A percentile compares a stretch with the other conserved stretches of the same genome.
phyloP scores from a whole-genome alignment of 2,797 vertebrate species.

The Poeciliopsis gracilis region DNA sequence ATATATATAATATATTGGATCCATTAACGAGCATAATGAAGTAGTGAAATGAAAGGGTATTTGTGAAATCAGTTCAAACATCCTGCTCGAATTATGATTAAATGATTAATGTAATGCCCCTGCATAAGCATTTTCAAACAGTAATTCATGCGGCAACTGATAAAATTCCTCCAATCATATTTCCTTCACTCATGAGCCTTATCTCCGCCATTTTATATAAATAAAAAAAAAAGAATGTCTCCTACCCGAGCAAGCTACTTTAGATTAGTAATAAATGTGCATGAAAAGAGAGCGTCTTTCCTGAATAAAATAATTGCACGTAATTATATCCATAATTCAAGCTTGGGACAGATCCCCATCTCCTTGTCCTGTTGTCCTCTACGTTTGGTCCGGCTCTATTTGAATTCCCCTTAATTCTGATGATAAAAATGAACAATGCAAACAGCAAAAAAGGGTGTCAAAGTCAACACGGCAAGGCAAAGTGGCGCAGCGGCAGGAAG shows the following conservation, averaged over 20 bases:
- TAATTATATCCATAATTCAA: constrained; percentile 99
- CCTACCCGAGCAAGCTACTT: constrained; percentile 93
- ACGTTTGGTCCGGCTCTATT: constrained; percentile 91
- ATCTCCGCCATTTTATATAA: constrained; percentile 99
- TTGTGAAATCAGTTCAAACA: constrained; percentile 99
- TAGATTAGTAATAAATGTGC: constrained; percentile 99
- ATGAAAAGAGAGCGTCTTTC: constrained; percentile 97
- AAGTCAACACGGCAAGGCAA: constrained; percentile 72
- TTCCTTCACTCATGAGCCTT: constrained; percentile 99
- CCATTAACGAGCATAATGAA: constrained; percentile 99
- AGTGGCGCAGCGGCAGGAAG: constrained; percentile 71
- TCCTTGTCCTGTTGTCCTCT: constrained; percentile 98
- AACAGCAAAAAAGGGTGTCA: constrained; percentile 83
- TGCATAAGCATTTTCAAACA: constrained; percentile 99
- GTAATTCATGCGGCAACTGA: constrained; percentile 99
- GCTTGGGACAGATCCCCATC: constrained; percentile 98
- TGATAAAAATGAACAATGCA: constrained; percentile 89
- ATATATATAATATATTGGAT: constrained; percentile 99
- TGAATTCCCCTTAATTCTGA: constrained; percentile 92
- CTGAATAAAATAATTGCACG: constrained; percentile 98
- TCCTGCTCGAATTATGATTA: constrained; percentile 99
- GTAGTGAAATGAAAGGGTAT: constrained; percentile 99
- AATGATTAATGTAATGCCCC: constrained; percentile 99
- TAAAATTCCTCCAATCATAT: constrained; percentile 99
- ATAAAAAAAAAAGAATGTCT: constrained; percentile 90